Percentiles rank a stretch among this genome's conserved stretches.
These are phyloP conservation scores for Acanthococcus lagerstroemiae DNA, from an alignment of 2,888 invertebrate species.

Conservation along the genomic window DNA sequence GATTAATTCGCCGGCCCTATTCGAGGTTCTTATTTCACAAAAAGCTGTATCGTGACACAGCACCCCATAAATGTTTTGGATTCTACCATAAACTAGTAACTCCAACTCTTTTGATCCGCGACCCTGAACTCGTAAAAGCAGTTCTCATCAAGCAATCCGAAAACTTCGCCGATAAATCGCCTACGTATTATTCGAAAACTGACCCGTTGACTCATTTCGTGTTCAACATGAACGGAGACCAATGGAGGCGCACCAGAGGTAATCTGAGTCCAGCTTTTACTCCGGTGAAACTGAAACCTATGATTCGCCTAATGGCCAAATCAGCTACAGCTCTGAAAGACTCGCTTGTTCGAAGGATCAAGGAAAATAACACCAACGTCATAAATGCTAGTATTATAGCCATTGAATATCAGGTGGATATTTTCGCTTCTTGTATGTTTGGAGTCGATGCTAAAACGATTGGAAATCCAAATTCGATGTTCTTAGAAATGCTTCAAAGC, in stretches of 20 bases:
- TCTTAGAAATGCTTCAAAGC: too few species aligned
- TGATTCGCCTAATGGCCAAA: not conserved
- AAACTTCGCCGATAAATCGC: not conserved
- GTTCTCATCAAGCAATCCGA: conserved; percentile 6
- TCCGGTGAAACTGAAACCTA: conserved; percentile 2
- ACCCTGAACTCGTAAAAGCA: not conserved
- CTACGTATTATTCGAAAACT: not conserved
- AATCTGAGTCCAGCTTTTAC: not conserved
- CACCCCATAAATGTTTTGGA: too few species aligned
- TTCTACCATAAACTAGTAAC: too few species aligned
- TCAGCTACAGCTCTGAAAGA: not conserved
- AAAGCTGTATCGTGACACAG: not conserved
- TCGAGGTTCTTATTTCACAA: conserved; percentile 5
- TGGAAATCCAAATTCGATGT: too few species aligned
- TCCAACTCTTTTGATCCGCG: conserved; percentile 1
- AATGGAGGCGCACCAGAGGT: conserved; percentile 5
- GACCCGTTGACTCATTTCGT: conserved; percentile 11
- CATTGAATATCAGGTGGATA: conserved; percentile 3
- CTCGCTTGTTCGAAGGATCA: not conserved
- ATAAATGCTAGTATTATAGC: not conserved
- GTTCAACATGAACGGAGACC: conserved; percentile 2
- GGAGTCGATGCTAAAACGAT: not conserved
- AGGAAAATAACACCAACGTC: not conserved
- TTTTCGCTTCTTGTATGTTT: not conserved
- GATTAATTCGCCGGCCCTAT: too few species aligned